Evolutionary conservation across 2,888 invertebrate species (phyloP), one percentile per base, ranked within the genome.

Genomic region (Cataglyphis rosenhaueri): DNA sequence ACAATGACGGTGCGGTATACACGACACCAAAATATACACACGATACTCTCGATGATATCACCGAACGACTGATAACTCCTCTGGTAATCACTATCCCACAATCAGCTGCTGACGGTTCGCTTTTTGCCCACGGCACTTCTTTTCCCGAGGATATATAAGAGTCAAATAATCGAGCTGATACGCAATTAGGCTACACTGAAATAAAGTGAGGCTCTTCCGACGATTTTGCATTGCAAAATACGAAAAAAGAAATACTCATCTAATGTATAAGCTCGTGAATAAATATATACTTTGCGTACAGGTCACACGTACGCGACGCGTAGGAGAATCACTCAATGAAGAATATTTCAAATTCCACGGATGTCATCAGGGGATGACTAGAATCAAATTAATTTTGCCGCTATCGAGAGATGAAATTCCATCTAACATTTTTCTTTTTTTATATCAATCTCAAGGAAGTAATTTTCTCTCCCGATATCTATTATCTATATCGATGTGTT

Each of bases 111-210:
- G 83, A 71, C 76, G 44, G 55, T 68, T 84, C 81, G 61, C 59
- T 84, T 86, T 91, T 91, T 91, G 91, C 91, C 82, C 91, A 91
- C 91, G 91, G 90, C 91, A 91, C 91, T 79, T 78, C 74, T 71
- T 83, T 73, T 65, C 8, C 35, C 15, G 55, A 83, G 57, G 62
- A 41, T 32, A 81, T 64, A 84, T 79, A 59, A 75, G n/a, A 48
- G 70, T 10, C 66, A 57, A 35, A 48, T 15, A 41, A 66, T 52
- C 78, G 55, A 75, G 59, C 61, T 48, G 61, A 64, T 64, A 32
- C 64, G 48, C 64, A 64, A 52, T 52, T 52, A 52, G n/a, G 8
- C n/a, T n/a, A 52, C n/a, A 5, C 1, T 52, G n/a, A 52, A 52
- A n/a, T 52, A 52, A n/a, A 52, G n/a, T n/a, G n/a, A 52, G 8